These are phyloP conservation scores for Palaemon carinicauda DNA, from an alignment of 1,140 invertebrate species.

Conservation along the genomic window DNA sequence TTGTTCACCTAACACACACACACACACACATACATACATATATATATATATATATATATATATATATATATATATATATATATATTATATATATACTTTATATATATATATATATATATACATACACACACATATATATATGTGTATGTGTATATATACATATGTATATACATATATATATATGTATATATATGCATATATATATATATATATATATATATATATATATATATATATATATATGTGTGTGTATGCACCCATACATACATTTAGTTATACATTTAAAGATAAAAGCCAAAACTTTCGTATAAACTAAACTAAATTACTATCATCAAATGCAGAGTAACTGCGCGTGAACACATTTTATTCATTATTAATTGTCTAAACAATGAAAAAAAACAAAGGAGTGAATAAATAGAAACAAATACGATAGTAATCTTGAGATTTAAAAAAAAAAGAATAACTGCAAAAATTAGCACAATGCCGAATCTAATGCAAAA, in stretches of 20 bases:
- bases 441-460: too few relatives aligned
- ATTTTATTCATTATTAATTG: too few relatives aligned
- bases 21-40: neutral
- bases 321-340: too few relatives aligned
- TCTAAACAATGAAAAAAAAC: too few relatives aligned
- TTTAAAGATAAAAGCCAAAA: neutral
- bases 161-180: neutral
- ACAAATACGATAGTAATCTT: too few relatives aligned
- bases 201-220: constrained; percentile 2
- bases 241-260: neutral
- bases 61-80: neutral
- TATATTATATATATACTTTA: neutral
- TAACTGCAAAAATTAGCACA: too few relatives aligned
- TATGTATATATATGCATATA: neutral
- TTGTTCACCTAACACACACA: too few relatives aligned
- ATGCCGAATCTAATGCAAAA: too few relatives aligned
- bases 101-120: neutral
- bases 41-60: constrained; percentile 2
- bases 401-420: too few relatives aligned
- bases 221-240: neutral
- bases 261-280: too few relatives aligned
- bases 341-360: too few relatives aligned
- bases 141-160: neutral
- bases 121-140: neutral
- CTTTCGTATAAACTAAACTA: too few relatives aligned